Percentiles rank a stretch among this genome's conserved stretches.
These are phyloP conservation scores for Ceramica pisi DNA, from an alignment of 2,888 invertebrate genomes.

Conservation along the genomic window DNA sequence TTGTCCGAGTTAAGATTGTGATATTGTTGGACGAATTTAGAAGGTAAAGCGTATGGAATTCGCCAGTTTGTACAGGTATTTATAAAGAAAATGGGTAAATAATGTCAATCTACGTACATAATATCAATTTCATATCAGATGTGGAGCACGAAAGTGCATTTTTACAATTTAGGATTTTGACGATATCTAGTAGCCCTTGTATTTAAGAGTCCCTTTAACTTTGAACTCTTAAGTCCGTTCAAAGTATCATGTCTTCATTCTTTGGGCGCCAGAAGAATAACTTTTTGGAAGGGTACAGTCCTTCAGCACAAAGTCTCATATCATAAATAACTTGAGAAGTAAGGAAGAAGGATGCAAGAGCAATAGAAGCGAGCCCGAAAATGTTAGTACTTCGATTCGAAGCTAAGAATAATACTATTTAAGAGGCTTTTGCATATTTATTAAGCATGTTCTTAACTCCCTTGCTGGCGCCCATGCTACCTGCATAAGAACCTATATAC, in stretches of 20 bases:
- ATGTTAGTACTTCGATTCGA: background rate
- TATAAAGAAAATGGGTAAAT: slow-evolving; percentile 79
- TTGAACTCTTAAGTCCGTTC: slow-evolving; percentile 49
- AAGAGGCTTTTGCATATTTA: background rate
- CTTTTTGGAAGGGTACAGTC: too few relatives aligned
- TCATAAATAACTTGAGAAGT: too few relatives aligned
- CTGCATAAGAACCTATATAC: slow-evolving; percentile 16
- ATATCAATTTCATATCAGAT: slow-evolving; percentile 90
- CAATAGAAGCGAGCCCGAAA: background rate
- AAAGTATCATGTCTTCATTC: slow-evolving; percentile 41
- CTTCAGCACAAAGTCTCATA: too few relatives aligned
- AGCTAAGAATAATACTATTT: background rate
- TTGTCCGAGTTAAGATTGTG: slow-evolving; percentile 74
- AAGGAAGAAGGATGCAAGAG: background rate
- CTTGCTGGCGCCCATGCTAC: background rate
- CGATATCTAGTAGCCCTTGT: slow-evolving; percentile 54
- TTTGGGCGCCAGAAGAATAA: background rate
- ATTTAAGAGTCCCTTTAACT: slow-evolving; percentile 52
- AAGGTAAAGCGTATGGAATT: slow-evolving; percentile 66
- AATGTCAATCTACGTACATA: slow-evolving; percentile 86
- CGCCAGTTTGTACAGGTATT: slow-evolving; percentile 78
- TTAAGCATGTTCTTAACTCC: background rate
- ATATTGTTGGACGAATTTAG: slow-evolving; percentile 74
- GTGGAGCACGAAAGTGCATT: slow-evolving; percentile 77
- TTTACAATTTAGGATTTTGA: slow-evolving; percentile 67